Conservation (phyloP, 2,797 vertebrate species). For the Taeniopygia guttata region DNA sequence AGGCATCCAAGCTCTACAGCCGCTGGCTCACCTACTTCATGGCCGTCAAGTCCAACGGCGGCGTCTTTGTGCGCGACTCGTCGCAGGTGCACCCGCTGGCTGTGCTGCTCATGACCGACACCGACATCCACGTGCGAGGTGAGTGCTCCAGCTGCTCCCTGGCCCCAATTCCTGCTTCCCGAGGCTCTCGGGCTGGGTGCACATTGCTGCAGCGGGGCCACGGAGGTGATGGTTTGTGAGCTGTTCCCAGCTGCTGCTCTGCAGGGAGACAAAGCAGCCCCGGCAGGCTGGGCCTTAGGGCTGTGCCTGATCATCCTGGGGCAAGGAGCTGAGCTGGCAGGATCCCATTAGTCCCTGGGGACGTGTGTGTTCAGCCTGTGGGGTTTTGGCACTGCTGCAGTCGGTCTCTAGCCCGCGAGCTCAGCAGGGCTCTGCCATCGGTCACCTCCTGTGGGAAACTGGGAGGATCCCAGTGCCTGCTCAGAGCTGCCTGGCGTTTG, state of each 20-base stretch:
- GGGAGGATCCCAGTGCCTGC: neutral
- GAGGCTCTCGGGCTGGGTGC: neutral
- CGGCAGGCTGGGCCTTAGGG: neutral
- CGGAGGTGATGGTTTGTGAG: neutral
- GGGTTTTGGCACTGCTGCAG: neutral
- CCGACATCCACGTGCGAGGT: constrained; percentile 86
- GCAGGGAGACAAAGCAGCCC: neutral
- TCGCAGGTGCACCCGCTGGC: constrained; percentile 90
- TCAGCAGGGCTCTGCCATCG: rapidly evolving
- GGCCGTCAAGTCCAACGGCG: constrained; percentile 86
- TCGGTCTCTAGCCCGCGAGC: rapidly evolving
- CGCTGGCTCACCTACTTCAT: constrained; percentile 95
- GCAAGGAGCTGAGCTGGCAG: neutral
- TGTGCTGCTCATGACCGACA: constrained; percentile 89
- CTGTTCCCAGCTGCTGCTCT: neutral
- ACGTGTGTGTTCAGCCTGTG: neutral
- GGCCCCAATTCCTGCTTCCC: neutral
- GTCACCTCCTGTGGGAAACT: neutral
- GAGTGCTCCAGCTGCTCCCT: neutral
- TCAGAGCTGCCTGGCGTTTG: neutral
- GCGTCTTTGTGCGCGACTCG: constrained; percentile 91
- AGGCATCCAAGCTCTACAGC: constrained; percentile 80
- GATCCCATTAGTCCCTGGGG: neutral
- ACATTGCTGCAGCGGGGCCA: rapidly evolving
- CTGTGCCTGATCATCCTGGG: neutral